Percentiles rank a stretch among this genome's conserved stretches.
These are phyloP conservation scores for Rugalucina vietnamica DNA, from an alignment of 2,888 invertebrate genomes.

Conservation along the genomic window DNA sequence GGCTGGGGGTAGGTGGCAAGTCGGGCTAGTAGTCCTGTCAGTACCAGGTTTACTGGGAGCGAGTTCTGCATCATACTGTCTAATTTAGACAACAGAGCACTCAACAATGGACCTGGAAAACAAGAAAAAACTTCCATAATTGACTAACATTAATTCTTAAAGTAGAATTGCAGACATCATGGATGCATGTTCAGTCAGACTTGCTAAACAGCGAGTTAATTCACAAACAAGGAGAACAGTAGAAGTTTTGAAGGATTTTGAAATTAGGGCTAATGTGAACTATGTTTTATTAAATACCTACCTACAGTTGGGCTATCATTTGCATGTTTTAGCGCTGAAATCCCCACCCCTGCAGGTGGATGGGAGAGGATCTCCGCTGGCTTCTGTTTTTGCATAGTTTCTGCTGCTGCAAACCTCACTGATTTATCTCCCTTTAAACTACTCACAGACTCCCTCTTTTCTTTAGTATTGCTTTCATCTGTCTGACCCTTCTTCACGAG, in stretches of 20 bases:
- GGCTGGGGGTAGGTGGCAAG: conserved; percentile 95
- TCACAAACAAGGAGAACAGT: too few species aligned
- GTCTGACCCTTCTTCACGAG: neutral
- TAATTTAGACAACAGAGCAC: conserved; percentile 91
- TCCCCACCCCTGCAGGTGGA: conserved; percentile 1
- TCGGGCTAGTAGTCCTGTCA: conserved; percentile 94
- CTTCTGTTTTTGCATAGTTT: neutral
- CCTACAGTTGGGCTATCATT: neutral
- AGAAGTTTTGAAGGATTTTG: too few species aligned
- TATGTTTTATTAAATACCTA: neutral
- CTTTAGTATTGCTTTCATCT: neutral
- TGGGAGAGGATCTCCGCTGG: neutral
- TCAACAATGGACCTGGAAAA: conserved; percentile 89
- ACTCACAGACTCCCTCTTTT: neutral
- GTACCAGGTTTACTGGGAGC: conserved; percentile 92
- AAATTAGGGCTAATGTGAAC: neutral
- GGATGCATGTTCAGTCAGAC: too few species aligned
- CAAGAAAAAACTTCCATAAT: conserved; percentile 9
- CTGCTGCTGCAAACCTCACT: conserved; percentile 52
- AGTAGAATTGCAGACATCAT: too few species aligned
- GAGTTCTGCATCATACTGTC: conserved; percentile 93
- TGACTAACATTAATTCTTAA: neutral
- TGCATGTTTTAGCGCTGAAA: neutral
- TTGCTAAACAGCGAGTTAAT: too few species aligned
- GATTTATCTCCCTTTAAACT: conserved; percentile 54